phyloP scores from a whole-genome alignment of 1,140 invertebrate species.

The Tribolium castaneum region DNA sequence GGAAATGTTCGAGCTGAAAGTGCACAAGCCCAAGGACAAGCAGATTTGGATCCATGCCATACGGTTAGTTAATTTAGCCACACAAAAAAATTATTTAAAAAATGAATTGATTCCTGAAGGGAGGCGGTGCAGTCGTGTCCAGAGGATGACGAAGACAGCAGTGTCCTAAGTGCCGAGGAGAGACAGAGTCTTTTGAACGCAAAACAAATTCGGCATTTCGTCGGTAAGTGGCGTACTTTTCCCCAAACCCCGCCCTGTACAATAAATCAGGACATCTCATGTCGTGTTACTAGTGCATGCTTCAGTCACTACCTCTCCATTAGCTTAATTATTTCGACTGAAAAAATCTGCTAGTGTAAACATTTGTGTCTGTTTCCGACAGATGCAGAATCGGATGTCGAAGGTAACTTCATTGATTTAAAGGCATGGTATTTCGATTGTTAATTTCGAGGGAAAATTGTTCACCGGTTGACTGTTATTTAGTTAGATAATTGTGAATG shows the following conservation, averaged over 20 bases:
- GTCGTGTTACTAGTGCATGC: neutral
- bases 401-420: slow-evolving; percentile 57
- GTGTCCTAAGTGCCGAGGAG: slow-evolving; percentile 77
- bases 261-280: neutral
- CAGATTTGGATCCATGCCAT: slow-evolving; percentile 89
- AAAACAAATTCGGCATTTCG: slow-evolving; percentile 78
- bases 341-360: slow-evolving; percentile 50
- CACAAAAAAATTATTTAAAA: neutral
- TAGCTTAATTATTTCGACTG: slow-evolving; percentile 5
- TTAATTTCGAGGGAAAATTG: too few species aligned
- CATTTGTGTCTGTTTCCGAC: slow-evolving; percentile 58
- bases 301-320: neutral
- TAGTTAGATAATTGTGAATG: too few species aligned
- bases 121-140: slow-evolving; percentile 78
- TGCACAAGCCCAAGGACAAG: slow-evolving; percentile 88
- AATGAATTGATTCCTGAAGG: slow-evolving; percentile 58
- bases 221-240: slow-evolving; percentile 68
- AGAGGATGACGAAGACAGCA: slow-evolving; percentile 70
- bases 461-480: too few species aligned
- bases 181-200: slow-evolving; percentile 76
- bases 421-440: neutral
- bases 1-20: slow-evolving; percentile 96
- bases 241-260: neutral
- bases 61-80: slow-evolving; percentile 64
- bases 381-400: slow-evolving; percentile 62